Conservation (phyloP, 2,113 vertebrate genomes). For the Propithecus coquereli region DNA sequence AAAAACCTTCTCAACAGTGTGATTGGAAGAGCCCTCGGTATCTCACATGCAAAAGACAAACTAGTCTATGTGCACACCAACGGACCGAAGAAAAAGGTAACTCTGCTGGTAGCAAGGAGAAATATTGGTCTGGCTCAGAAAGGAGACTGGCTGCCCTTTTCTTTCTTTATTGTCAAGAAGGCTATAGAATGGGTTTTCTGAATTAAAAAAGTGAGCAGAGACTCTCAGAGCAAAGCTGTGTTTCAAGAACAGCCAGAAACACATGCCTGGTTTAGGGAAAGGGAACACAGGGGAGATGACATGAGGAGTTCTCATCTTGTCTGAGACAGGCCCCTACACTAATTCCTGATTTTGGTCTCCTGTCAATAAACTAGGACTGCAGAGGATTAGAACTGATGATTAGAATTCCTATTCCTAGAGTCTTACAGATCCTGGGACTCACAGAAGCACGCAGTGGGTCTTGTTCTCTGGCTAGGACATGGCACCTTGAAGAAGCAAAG, state of each 20-base stretch:
- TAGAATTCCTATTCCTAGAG: neutral
- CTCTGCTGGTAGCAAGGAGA: neutral
- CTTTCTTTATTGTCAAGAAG: neutral
- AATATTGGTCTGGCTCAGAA: neutral
- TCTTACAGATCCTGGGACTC: neutral
- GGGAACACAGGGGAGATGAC: neutral
- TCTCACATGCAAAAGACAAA: conserved; percentile 86
- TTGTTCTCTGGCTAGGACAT: neutral
- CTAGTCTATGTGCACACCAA: conserved; percentile 92
- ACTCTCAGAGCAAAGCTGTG: neutral
- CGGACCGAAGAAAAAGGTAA: conserved; percentile 90
- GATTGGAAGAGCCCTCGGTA: conserved; percentile 88
- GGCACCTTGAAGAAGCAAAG: neutral
- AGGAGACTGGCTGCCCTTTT: neutral
- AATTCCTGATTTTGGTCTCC: neutral
- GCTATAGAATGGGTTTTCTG: neutral
- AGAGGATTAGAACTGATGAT: neutral
- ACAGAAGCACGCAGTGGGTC: neutral
- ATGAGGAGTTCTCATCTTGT: neutral
- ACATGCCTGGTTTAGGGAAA: neutral
- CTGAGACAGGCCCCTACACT: neutral
- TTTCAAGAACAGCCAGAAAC: neutral
- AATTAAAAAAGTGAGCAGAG: neutral
- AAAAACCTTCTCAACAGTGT: conserved; percentile 91
- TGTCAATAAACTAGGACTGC: neutral